Evolutionary conservation across 2,113 vertebrate species (phyloP).

Genomic region (Halcyon malimbica): DNA sequence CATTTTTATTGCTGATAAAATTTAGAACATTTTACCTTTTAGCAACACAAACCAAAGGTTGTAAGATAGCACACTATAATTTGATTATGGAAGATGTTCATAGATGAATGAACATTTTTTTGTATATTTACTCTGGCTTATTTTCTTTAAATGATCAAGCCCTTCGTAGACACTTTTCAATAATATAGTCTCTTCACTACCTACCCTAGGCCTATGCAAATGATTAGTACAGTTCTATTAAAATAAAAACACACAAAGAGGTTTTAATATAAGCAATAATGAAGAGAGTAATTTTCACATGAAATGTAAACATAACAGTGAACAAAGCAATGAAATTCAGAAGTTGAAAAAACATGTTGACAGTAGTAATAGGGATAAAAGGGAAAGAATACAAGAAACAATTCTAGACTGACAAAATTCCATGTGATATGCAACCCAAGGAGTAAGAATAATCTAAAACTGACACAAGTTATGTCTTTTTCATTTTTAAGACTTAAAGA

Average conservation of each 20-base stretch:
- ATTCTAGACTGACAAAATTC: background rate
- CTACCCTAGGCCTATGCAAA: background rate
- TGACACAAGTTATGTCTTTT: background rate
- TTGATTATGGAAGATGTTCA: background rate
- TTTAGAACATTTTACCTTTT: background rate
- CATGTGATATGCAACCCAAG: background rate
- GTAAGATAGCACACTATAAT: background rate
- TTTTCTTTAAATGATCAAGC: background rate
- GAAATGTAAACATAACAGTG: background rate
- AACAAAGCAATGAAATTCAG: background rate
- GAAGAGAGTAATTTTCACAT: background rate
- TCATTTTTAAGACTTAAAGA: conserved; percentile 83
- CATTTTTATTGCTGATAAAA: background rate
- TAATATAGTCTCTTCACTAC: background rate
- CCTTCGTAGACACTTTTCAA: background rate
- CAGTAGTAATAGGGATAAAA: background rate
- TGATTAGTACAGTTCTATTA: background rate
- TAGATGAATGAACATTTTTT: background rate
- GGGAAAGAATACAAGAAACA: background rate
- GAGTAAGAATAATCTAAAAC: background rate
- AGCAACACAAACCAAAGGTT: background rate
- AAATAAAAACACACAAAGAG: background rate
- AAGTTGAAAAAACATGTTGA: background rate
- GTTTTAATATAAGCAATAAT: background rate
- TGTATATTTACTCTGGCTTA: background rate